Percentiles rank a stretch among this genome's conserved stretches.
Evolutionary conservation across 2,797 vertebrate species (phyloP).

Genomic region (Carapus acus): DNA sequence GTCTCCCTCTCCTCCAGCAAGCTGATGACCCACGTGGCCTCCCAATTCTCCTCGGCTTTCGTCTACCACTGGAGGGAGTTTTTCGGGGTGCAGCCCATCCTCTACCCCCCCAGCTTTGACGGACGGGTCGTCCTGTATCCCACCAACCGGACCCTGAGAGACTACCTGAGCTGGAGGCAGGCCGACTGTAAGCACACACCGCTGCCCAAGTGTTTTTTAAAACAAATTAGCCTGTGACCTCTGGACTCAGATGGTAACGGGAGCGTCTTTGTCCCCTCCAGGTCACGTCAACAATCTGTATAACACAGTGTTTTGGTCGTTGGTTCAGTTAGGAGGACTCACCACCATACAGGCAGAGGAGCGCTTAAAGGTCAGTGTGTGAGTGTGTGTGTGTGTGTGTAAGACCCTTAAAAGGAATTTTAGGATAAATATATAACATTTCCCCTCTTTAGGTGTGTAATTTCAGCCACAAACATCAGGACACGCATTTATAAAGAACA

Average conservation of each 20-base stretch:
- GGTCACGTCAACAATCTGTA: conserved; percentile 97
- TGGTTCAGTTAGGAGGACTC: conserved; percentile 85
- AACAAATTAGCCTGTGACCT: background rate
- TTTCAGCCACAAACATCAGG: too few relatives aligned
- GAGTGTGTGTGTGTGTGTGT: background rate
- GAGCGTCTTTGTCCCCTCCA: conserved; percentile 49
- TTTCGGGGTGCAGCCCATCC: conserved; percentile 85
- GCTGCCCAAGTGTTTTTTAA: too few relatives aligned
- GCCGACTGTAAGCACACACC: conserved; percentile 84
- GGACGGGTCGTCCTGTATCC: conserved; percentile 93
- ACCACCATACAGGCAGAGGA: conserved; percentile 83
- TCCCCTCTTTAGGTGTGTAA: too few relatives aligned
- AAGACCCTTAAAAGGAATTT: background rate
- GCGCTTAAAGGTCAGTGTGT: conserved; percentile 76
- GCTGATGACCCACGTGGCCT: conserved; percentile 94
- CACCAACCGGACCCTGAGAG: conserved; percentile 86
- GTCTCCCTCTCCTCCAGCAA: conserved; percentile 73
- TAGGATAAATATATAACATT: too few relatives aligned
- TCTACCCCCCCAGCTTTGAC: conserved; percentile 93
- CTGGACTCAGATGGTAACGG: too few relatives aligned
- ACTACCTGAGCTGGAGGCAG: conserved; percentile 98
- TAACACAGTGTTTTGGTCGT: conserved; percentile 95
- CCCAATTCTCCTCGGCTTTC: conserved; percentile 95
- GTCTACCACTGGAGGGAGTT: conserved; percentile 96
- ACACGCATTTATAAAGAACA: too few relatives aligned